Conservation (phyloP, 2,113 vertebrate genomes). For the Poecile atricapillus region DNA sequence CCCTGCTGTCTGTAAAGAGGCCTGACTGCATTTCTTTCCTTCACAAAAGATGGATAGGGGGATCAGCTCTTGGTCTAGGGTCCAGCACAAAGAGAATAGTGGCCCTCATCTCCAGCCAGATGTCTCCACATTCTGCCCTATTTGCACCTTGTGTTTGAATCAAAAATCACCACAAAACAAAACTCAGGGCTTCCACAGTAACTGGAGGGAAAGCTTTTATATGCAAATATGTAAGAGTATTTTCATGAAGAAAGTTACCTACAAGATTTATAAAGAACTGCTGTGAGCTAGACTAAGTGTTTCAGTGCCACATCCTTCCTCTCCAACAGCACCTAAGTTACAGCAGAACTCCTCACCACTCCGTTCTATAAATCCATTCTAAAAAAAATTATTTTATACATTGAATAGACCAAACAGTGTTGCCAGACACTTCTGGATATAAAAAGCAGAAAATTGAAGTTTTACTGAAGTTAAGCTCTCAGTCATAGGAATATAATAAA, state of each 20-base stretch:
- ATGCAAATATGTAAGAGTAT: neutral
- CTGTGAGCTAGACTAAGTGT: neutral
- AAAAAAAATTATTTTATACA: neutral
- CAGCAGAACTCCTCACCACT: neutral
- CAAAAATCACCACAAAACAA: neutral
- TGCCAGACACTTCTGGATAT: conserved; percentile 1
- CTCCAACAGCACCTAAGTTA: neutral
- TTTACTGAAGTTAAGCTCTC: neutral
- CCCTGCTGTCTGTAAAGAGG: neutral
- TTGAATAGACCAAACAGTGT: neutral
- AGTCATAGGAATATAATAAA: neutral
- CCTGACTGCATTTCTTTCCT: neutral
- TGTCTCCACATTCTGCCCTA: neutral
- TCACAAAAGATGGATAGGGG: rapidly evolving
- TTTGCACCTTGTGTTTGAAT: neutral
- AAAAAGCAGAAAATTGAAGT: neutral
- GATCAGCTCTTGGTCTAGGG: neutral
- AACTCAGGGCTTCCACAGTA: neutral
- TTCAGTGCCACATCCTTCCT: neutral
- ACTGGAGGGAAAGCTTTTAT: neutral
- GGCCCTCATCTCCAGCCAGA: neutral
- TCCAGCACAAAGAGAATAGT: rapidly evolving
- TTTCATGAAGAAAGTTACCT: neutral
- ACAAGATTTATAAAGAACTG: neutral
- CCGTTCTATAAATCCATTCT: neutral